Conservation (phyloP, 2,888 invertebrate species). For the Eupithecia tripunctaria region DNA sequence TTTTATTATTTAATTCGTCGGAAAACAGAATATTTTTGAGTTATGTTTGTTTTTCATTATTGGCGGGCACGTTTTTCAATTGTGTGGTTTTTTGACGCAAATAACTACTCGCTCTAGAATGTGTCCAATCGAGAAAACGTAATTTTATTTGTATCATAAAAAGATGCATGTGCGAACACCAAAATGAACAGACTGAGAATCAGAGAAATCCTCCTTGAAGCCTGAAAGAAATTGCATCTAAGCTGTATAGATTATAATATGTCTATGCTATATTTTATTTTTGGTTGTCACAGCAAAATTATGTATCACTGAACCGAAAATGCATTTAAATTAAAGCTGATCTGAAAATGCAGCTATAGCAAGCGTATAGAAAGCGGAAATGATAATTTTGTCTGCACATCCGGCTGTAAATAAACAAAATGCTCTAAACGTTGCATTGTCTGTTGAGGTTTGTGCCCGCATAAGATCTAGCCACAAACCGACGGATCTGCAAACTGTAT, state of each 20-base stretch:
- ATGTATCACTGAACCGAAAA: too few relatives aligned
- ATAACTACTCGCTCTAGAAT: neutral
- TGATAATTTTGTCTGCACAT: neutral
- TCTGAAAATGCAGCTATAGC: too few relatives aligned
- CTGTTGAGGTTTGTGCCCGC: constrained; percentile 16
- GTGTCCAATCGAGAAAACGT: neutral
- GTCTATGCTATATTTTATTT: neutral
- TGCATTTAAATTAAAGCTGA: too few relatives aligned
- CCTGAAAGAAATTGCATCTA: neutral
- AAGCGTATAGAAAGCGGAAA: neutral
- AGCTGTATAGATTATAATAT: neutral
- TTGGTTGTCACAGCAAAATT: too few relatives aligned
- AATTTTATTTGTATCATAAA: neutral
- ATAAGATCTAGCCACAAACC: constrained; percentile 15
- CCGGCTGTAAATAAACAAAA: constrained; percentile 2
- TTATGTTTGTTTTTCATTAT: constrained; percentile 2
- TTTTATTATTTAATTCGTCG: constrained; percentile 6
- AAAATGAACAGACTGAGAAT: too few relatives aligned
- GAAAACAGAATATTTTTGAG: constrained; percentile 1
- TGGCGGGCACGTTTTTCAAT: neutral
- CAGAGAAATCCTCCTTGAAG: neutral
- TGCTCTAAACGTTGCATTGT: constrained; percentile 11
- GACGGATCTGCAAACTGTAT: constrained; percentile 4
- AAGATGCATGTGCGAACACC: neutral
- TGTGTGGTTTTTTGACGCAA: neutral